phyloP scores from a whole-genome alignment of 2,888 invertebrate species.

The Acrobasis repandana region DNA sequence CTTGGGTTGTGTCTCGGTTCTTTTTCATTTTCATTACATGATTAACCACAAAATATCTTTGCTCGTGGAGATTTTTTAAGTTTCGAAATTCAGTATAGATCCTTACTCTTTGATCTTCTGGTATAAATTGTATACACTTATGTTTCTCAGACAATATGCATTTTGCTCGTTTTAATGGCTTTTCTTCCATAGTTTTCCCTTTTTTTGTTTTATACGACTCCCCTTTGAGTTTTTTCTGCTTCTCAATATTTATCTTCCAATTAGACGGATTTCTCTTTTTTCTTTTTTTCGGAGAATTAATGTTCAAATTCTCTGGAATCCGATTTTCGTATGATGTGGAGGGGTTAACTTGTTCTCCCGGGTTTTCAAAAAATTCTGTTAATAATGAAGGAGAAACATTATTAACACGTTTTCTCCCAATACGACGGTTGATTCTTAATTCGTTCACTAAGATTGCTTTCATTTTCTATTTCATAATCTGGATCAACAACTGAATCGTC shows the following conservation, averaged over 20 bases:
- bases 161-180: neutral
- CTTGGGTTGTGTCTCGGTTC: slow-evolving; percentile 8
- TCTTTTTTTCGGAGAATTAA: neutral
- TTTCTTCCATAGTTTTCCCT: slow-evolving; percentile 1
- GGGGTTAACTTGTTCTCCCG: neutral
- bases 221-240: neutral
- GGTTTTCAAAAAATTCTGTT: neutral
- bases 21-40: slow-evolving; percentile 1
- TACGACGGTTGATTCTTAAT: neutral
- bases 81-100: slow-evolving; percentile 1
- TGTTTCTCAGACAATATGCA: neutral
- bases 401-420: neutral
- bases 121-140: neutral
- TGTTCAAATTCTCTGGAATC: neutral
- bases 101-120: neutral
- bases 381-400: slow-evolving; percentile 4
- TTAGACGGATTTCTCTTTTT: neutral
- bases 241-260: neutral
- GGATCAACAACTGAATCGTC: slow-evolving; percentile 1
- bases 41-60: neutral
- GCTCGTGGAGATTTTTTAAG: neutral
- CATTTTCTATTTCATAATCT: neutral
- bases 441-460: neutral
- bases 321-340: neutral
- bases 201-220: neutral